Evolutionary conservation across 2,888 invertebrate species (phyloP).

Genomic region (Parochlus steinenii): DNA sequence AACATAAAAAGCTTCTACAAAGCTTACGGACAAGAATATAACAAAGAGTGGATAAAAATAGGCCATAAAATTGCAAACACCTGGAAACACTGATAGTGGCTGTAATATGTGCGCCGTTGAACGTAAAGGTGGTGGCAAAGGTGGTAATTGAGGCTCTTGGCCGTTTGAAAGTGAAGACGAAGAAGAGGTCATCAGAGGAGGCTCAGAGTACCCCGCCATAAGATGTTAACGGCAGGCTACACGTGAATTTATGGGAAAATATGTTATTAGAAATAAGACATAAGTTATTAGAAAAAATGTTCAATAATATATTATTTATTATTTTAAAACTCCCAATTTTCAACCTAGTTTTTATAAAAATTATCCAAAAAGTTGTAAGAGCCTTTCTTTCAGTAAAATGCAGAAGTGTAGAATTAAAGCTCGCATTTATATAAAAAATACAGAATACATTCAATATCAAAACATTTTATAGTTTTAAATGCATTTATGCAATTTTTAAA

Average conservation of each 20-base stretch:
- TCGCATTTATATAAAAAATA: too few relatives aligned
- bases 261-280: too few relatives aligned
- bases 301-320: constrained; percentile 2
- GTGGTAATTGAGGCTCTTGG: constrained; percentile 32
- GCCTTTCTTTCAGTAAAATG: too few relatives aligned
- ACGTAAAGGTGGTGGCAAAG: constrained; percentile 33
- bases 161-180: constrained; percentile 33
- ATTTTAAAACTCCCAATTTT: too few relatives aligned
- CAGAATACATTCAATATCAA: too few relatives aligned
- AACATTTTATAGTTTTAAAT: too few relatives aligned
- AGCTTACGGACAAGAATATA: constrained; percentile 1
- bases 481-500: too few relatives aligned
- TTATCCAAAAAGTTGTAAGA: too few relatives aligned
- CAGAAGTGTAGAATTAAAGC: too few relatives aligned
- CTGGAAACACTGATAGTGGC: constrained; percentile 33
- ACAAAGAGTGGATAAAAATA: background rate
- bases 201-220: constrained; percentile 31
- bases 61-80: constrained; percentile 18
- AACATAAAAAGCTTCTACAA: background rate
- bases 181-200: constrained; percentile 34
- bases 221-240: constrained; percentile 23
- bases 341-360: too few relatives aligned
- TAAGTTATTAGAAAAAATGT: background rate
- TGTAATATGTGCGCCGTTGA: constrained; percentile 31
- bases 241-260: background rate